phyloP scores from a whole-genome alignment of 2,888 invertebrate genomes.

The Drosophila meridionalis region DNA sequence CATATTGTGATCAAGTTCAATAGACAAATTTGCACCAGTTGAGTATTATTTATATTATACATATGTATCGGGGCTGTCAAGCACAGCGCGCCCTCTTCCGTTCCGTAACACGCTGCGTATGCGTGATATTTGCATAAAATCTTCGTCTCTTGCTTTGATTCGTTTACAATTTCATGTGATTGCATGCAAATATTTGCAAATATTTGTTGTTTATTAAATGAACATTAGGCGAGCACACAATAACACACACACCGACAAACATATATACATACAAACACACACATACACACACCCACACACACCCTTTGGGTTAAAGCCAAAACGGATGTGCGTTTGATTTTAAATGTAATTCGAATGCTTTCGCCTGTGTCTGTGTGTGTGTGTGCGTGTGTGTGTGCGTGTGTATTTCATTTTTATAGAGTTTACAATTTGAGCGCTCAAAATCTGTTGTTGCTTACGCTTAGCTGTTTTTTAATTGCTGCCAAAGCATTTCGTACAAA shows the following conservation, averaged over 20 bases:
- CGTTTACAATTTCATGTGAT: slow-evolving; percentile 27
- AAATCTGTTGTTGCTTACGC: slow-evolving; percentile 4
- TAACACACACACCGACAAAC: not conserved
- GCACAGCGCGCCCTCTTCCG: not conserved
- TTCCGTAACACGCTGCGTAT: slow-evolving; percentile 41
- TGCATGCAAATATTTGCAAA: slow-evolving; percentile 48
- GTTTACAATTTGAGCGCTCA: slow-evolving; percentile 19
- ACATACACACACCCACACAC: slow-evolving; percentile 1
- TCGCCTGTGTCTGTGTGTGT: not conserved
- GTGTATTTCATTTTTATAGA: not conserved
- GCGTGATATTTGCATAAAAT: slow-evolving; percentile 45
- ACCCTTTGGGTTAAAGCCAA: slow-evolving; percentile 42
- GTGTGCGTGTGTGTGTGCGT: not conserved
- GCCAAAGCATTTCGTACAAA: slow-evolving; percentile 3
- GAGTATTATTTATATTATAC: not conserved
- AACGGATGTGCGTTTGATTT: slow-evolving; percentile 56
- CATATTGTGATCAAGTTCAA: not conserved
- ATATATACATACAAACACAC: not conserved
- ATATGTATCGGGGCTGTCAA: not conserved
- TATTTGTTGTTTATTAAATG: slow-evolving; percentile 50
- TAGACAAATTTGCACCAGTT: not conserved
- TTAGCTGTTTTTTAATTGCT: slow-evolving; percentile 36
- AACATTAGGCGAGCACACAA: slow-evolving; percentile 29
- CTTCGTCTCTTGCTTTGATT: slow-evolving; percentile 3
- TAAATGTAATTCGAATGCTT: slow-evolving; percentile 1